Percentiles rank a stretch among this genome's conserved stretches.
phyloP scores from a whole-genome alignment of 2,888 invertebrate genomes.

The Operophtera brumata region DNA sequence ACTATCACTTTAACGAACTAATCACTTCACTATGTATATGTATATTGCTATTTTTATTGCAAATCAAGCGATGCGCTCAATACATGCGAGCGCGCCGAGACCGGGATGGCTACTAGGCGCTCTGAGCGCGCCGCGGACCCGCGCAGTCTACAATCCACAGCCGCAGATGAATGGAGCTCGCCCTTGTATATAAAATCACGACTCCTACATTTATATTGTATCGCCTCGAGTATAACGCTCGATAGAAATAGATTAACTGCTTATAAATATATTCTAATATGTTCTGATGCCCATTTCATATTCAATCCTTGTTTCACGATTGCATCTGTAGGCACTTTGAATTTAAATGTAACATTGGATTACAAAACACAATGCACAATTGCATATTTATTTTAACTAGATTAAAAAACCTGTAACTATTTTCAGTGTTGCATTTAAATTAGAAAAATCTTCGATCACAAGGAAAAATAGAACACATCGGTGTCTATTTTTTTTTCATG shows the following conservation, averaged over 20 bases:
- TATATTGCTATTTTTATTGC: constrained; percentile 7
- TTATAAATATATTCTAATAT: constrained; percentile 53
- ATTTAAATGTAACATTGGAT: neutral
- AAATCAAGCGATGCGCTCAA: constrained; percentile 13
- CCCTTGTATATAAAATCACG: constrained; percentile 61
- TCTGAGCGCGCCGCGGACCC: constrained; percentile 52
- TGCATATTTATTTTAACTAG: neutral
- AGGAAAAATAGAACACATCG: too few relatives aligned
- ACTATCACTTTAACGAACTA: constrained; percentile 1
- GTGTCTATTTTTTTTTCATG: too few relatives aligned
- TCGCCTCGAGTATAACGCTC: constrained; percentile 59
- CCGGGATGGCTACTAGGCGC: constrained; percentile 60
- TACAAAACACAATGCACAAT: neutral
- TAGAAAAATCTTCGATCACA: too few relatives aligned
- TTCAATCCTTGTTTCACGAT: constrained; percentile 1
- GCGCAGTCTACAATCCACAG: constrained; percentile 57
- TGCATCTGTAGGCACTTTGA: neutral
- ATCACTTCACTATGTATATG: constrained; percentile 16
- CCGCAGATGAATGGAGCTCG: constrained; percentile 65
- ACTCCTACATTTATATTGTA: constrained; percentile 63
- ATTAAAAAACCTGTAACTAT: too few relatives aligned
- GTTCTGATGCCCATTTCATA: constrained; percentile 25
- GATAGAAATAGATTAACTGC: constrained; percentile 66
- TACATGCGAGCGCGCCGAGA: constrained; percentile 45
- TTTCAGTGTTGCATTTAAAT: too few relatives aligned